Percentiles rank a stretch among this genome's conserved stretches.
Conservation (phyloP, 2,888 invertebrate genomes). For the Rhagophthalmus giganteus region DNA sequence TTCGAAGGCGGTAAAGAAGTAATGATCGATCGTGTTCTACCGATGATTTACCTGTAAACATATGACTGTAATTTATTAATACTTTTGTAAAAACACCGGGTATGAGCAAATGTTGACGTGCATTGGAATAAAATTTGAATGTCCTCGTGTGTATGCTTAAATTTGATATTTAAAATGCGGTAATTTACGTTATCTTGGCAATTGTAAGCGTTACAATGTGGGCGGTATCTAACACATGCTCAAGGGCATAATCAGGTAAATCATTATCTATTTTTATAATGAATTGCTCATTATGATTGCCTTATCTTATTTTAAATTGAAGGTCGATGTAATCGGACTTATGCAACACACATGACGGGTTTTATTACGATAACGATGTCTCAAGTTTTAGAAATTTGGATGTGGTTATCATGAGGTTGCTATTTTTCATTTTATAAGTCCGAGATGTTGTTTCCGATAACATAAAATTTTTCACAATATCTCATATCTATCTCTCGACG, state of each 20-base stretch:
- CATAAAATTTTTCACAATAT: neutral
- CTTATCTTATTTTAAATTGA: neutral
- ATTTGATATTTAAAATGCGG: neutral
- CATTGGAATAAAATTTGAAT: neutral
- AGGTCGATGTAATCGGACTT: neutral
- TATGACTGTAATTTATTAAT: neutral
- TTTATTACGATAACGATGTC: too few species aligned
- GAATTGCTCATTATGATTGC: neutral
- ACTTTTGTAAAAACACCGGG: neutral
- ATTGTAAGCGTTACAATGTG: too few species aligned
- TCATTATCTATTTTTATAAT: neutral
- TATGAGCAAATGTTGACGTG: neutral
- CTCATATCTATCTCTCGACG: too few species aligned
- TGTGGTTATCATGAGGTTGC: too few species aligned
- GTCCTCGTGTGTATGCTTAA: neutral
- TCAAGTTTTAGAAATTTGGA: too few species aligned
- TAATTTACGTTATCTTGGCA: neutral
- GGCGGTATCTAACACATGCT: neutral
- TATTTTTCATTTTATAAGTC: too few species aligned
- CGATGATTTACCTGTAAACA: too few species aligned
- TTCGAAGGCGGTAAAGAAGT: too few species aligned
- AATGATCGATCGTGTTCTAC: too few species aligned
- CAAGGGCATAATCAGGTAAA: neutral
- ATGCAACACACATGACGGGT: neutral
- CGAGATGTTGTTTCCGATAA: neutral